A percentile compares a stretch with the other conserved stretches of the same genome.
These are phyloP conservation scores for Ceratina australensis DNA, from an alignment of 1,140 invertebrate genomes.

Conservation along the genomic window DNA sequence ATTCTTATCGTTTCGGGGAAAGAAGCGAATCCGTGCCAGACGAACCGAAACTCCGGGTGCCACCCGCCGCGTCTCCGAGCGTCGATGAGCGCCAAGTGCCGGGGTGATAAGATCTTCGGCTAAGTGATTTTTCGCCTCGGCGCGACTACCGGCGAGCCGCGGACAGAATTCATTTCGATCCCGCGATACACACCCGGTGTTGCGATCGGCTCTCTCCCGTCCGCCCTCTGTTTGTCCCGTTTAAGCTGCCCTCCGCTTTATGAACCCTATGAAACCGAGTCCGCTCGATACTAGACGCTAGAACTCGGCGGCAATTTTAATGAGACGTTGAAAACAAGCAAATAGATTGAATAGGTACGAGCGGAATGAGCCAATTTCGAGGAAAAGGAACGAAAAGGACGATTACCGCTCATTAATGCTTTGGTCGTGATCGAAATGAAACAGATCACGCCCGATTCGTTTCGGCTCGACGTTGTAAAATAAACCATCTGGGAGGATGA, in stretches of 20 bases:
- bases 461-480: not conserved
- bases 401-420: not conserved
- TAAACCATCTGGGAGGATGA: not conserved
- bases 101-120: conserved; percentile 56
- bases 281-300: not conserved
- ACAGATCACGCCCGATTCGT: not conserved
- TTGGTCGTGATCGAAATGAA: not conserved
- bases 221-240: not conserved
- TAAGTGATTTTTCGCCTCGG: conserved; percentile 65
- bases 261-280: not conserved
- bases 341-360: not conserved
- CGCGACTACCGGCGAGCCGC: conserved; percentile 40
- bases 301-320: conserved; percentile 1
- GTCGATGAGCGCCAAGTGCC: conserved; percentile 50
- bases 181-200: conserved; percentile 14
- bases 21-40: conserved; percentile 50
- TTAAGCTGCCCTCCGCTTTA: conserved; percentile 5
- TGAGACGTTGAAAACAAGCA: conserved; percentile 20
- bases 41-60: not conserved
- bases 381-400: not conserved
- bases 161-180: conserved; percentile 58
- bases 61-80: conserved; percentile 28
- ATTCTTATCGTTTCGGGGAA: conserved; percentile 54
- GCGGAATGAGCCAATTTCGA: not conserved
- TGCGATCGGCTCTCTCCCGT: not conserved